Conservation (phyloP, 2,888 invertebrate genomes). For the Sinodicranocentrus sp. region DNA sequence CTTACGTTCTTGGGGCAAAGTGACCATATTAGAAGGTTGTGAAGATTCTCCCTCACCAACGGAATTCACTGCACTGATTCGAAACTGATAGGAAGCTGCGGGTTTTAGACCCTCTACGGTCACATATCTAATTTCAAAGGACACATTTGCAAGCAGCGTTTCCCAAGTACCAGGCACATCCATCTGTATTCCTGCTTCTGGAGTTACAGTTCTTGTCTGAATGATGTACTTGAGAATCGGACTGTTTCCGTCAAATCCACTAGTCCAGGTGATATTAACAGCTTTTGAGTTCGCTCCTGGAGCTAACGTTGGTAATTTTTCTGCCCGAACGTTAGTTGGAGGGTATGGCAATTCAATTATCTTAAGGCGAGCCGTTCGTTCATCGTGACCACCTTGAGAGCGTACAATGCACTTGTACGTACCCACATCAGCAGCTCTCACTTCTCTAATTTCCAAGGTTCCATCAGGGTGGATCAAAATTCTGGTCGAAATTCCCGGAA, state of each 20-base stretch:
- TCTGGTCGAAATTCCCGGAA: constrained; percentile 73
- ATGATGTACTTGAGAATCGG: constrained; percentile 95
- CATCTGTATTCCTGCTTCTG: constrained; percentile 69
- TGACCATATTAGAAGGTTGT: constrained; percentile 91
- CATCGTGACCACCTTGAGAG: constrained; percentile 95
- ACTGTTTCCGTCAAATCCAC: constrained; percentile 98
- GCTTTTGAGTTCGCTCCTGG: constrained; percentile 81
- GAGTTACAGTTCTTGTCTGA: constrained; percentile 92
- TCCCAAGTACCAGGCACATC: constrained; percentile 82
- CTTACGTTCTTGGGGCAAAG: constrained; percentile 97
- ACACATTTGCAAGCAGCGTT: constrained; percentile 91
- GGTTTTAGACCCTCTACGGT: constrained; percentile 92
- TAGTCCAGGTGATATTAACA: constrained; percentile 95
- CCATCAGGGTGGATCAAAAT: constrained; percentile 75
- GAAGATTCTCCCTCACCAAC: constrained; percentile 97
- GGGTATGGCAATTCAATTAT: constrained; percentile 98
- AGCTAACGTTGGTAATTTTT: constrained; percentile 79
- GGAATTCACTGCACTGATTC: constrained; percentile 97
- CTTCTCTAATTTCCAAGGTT: constrained; percentile 82
- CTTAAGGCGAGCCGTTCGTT: constrained; percentile 88
- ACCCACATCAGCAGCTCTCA: constrained; percentile 95
- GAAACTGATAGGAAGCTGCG: constrained; percentile 96
- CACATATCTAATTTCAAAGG: constrained; percentile 88
- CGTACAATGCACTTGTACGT: constrained; percentile 94
- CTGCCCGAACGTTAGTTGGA: constrained; percentile 91